These are phyloP conservation scores for Mormoops blainvillei DNA, from an alignment of 2,113 vertebrate species.

Conservation along the genomic window DNA sequence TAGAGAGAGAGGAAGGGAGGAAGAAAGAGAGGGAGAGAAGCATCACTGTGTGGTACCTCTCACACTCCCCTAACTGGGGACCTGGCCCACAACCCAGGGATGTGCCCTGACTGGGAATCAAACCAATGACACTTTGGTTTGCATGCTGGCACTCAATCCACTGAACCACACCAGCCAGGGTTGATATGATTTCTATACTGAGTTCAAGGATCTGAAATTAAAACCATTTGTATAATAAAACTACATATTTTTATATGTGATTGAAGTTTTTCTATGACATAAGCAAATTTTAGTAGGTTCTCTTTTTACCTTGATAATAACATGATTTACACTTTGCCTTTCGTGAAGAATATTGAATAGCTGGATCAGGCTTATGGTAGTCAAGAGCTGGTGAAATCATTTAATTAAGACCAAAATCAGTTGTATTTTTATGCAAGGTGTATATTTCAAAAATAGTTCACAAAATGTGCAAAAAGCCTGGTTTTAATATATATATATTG, in stretches of 20 bases:
- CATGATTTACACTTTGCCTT: not conserved
- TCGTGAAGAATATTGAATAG: not conserved
- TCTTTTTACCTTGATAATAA: not conserved
- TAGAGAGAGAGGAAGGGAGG: too few species aligned
- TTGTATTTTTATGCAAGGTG: not conserved
- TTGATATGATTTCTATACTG: not conserved
- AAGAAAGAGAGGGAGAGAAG: too few species aligned
- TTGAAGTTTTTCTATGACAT: not conserved
- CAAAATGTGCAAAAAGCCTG: not conserved
- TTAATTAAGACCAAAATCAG: not conserved
- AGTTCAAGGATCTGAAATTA: not conserved
- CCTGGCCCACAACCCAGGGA: too few species aligned
- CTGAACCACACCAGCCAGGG: too few species aligned
- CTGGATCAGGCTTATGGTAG: not conserved
- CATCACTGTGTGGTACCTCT: too few species aligned
- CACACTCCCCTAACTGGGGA: too few species aligned
- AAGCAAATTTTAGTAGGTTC: not conserved
- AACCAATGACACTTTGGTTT: too few species aligned
- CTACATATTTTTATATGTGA: not conserved
- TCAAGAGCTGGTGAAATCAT: not conserved
- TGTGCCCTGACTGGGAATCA: too few species aligned
- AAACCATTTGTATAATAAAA: not conserved
- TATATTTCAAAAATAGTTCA: not conserved
- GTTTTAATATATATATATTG: not conserved
- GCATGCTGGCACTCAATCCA: too few species aligned